phyloP scores from a whole-genome alignment of 64 coral and sea anemone species.

The Dendrophyllia cribrosa region DNA sequence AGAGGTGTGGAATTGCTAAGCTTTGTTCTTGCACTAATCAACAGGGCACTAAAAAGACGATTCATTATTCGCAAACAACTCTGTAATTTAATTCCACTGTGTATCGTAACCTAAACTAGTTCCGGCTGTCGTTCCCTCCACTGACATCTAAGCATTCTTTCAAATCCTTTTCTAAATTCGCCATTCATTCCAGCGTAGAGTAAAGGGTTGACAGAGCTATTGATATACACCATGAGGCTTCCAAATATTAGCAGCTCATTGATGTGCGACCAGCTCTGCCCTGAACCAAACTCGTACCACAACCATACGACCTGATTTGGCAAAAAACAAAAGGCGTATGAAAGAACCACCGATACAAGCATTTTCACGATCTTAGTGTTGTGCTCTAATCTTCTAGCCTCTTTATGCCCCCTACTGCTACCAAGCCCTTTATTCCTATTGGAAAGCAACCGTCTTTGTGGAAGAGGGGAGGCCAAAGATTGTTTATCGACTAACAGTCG shows the following conservation, averaged over 20 bases:
- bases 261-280: conserved; percentile 27
- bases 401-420: conserved; percentile 35
- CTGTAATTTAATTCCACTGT: no score
- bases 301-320: conserved; percentile 91
- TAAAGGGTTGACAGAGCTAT: conserved; percentile 83
- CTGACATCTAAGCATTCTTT: conserved; percentile 59
- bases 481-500: background rate
- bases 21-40: no score
- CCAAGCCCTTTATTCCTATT: background rate
- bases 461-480: background rate
- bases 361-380: conserved; percentile 91
- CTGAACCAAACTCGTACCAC: conserved; percentile 86
- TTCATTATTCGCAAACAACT: no score
- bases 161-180: conserved; percentile 91
- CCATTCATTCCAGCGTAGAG: conserved; percentile 93
- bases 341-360: conserved; percentile 80
- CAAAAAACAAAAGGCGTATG: conserved; percentile 78
- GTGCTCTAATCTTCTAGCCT: conserved; percentile 73
- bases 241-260: conserved; percentile 68
- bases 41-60: no score
- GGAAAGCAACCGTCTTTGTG: background rate
- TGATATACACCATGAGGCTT: conserved; percentile 89
- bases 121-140: background rate
- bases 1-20: no score
- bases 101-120: background rate